These are phyloP conservation scores for Saxidomus purpurata DNA, from an alignment of 1,140 invertebrate species.

Conservation along the genomic window DNA sequence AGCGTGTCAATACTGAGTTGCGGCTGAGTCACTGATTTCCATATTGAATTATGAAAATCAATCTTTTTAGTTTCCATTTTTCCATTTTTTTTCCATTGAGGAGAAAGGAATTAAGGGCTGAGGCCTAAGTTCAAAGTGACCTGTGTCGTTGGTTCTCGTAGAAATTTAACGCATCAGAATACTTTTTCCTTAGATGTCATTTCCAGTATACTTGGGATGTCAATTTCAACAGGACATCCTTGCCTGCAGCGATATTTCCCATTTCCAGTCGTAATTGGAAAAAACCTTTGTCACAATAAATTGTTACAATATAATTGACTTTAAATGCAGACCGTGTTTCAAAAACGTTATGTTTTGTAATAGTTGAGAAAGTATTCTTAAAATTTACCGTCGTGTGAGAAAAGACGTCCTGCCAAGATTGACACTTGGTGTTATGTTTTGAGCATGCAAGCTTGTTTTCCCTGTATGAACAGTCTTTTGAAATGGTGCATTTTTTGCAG, in stretches of 20 bases:
- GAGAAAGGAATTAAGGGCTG: not conserved
- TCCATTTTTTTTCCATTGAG: too few relatives aligned
- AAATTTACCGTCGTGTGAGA: not conserved
- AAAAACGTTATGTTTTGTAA: constrained; percentile 1
- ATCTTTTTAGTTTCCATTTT: constrained; percentile 17
- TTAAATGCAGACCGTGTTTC: not conserved
- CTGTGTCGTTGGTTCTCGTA: not conserved
- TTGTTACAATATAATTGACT: not conserved
- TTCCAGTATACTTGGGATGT: not conserved
- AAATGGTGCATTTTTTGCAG: not conserved
- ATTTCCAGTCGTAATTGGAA: constrained; percentile 22
- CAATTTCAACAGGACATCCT: not conserved
- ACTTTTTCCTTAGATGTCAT: not conserved
- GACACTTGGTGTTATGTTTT: not conserved
- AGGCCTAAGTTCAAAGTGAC: not conserved
- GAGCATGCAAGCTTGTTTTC: not conserved
- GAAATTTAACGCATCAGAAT: not conserved
- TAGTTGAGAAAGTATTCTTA: not conserved
- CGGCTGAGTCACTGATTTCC: not conserved
- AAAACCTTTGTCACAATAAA: constrained; percentile 8
- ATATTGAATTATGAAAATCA: constrained; percentile 36
- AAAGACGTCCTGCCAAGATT: not conserved
- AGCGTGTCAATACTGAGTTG: not conserved
- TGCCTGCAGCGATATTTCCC: not conserved
- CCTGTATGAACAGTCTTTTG: not conserved